Percentiles rank a stretch among this genome's conserved stretches.
Conservation (phyloP, 2,888 invertebrate genomes). For the Xylota segnis region DNA sequence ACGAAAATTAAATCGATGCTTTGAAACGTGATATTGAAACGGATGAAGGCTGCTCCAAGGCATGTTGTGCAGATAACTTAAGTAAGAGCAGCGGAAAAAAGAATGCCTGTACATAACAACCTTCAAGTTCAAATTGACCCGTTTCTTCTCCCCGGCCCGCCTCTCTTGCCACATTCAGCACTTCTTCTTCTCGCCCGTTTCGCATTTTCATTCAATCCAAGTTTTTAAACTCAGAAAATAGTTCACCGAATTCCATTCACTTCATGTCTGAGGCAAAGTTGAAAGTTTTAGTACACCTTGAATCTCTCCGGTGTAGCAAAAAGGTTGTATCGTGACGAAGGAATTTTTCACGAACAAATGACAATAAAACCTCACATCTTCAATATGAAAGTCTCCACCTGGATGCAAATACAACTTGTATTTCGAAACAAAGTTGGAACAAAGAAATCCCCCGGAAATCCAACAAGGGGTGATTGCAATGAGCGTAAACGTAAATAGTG, state of each 20-base stretch:
- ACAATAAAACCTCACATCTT: constrained; percentile 71
- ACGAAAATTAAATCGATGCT: constrained; percentile 77
- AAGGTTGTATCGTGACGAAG: constrained; percentile 57
- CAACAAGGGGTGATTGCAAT: constrained; percentile 51
- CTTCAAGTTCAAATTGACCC: constrained; percentile 76
- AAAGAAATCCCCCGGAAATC: constrained; percentile 41
- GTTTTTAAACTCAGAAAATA: constrained; percentile 71
- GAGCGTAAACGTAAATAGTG: constrained; percentile 33
- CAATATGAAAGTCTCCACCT: constrained; percentile 50
- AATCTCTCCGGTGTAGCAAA: constrained; percentile 34
- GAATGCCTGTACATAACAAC: constrained; percentile 72
- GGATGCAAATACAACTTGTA: constrained; percentile 61
- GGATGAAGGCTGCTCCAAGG: constrained; percentile 73
- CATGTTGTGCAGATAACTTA: constrained; percentile 64
- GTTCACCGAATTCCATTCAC: constrained; percentile 71
- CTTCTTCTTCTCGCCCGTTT: constrained; percentile 23
- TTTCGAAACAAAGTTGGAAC: constrained; percentile 37
- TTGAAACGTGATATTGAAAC: constrained; percentile 77
- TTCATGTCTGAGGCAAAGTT: constrained; percentile 74
- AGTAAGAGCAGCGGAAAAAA: constrained; percentile 49
- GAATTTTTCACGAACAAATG: constrained; percentile 62
- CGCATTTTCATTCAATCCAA: constrained; percentile 67
- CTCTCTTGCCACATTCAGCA: constrained; percentile 42
- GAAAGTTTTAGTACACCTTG: constrained; percentile 64
- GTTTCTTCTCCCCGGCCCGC: constrained; percentile 60